These are phyloP conservation scores for Pedicia rivosa DNA, from an alignment of 2,888 invertebrate genomes.

Conservation along the genomic window DNA sequence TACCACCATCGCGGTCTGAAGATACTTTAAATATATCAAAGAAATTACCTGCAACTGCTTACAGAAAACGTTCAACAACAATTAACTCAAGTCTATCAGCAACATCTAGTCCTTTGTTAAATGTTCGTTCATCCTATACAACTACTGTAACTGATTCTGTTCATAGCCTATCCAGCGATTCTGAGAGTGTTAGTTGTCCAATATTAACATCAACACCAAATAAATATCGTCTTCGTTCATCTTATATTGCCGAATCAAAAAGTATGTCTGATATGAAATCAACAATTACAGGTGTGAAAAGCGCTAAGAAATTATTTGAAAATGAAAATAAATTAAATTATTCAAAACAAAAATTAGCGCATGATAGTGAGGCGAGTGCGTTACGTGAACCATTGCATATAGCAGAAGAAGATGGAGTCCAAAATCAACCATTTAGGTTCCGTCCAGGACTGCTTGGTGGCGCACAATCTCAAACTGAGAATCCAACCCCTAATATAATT, in stretches of 20 bases:
- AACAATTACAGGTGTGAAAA: conserved; percentile 17
- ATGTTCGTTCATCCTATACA: conserved; percentile 42
- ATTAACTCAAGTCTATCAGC: conserved; percentile 42
- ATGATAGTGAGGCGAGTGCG: conserved; percentile 34
- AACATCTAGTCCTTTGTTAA: conserved; percentile 51
- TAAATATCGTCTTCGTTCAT: conserved; percentile 37
- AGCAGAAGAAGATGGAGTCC: conserved; percentile 14
- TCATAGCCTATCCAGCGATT: conserved; percentile 49
- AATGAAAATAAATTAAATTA: conserved; percentile 36
- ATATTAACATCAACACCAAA: conserved; percentile 33
- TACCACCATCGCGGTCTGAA: conserved; percentile 66
- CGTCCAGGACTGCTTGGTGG: background rate
- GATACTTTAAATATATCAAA: conserved; percentile 45
- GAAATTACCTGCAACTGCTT: conserved; percentile 30
- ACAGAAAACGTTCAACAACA: conserved; percentile 39
- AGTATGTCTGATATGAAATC: conserved; percentile 47
- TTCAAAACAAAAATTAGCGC: conserved; percentile 15
- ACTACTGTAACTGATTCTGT: conserved; percentile 48
- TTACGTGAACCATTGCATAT: conserved; percentile 15
- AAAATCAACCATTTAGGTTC: background rate
- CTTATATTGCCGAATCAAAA: conserved; percentile 38
- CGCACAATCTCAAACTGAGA: no score
- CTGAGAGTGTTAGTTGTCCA: conserved; percentile 38
- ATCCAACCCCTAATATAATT: no score
- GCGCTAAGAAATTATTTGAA: conserved; percentile 28